Percentiles rank a stretch among this genome's conserved stretches.
phyloP scores from a whole-genome alignment of 2,888 invertebrate species.

The Lymantria monacha region DNA sequence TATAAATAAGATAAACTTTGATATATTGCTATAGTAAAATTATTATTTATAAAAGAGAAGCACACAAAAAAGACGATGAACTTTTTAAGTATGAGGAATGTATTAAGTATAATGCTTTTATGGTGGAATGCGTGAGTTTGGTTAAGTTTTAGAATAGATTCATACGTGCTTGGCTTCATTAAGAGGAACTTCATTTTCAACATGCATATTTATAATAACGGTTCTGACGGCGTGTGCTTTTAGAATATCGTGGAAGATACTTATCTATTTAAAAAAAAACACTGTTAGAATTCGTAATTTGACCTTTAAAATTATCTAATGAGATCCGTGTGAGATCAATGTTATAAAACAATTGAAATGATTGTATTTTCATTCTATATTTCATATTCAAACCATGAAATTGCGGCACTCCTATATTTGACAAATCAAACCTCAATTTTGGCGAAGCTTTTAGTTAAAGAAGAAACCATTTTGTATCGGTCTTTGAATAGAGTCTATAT shows the following conservation, averaged over 20 bases:
- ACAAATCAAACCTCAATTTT: too few relatives aligned
- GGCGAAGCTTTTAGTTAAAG: too few relatives aligned
- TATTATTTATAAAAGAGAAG: neutral
- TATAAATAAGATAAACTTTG: conserved; percentile 9
- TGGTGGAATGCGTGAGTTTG: conserved; percentile 8
- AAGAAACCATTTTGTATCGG: too few relatives aligned
- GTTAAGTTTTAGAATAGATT: conserved; percentile 17
- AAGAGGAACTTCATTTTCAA: conserved; percentile 5
- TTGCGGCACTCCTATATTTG: too few relatives aligned
- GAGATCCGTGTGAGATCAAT: too few relatives aligned
- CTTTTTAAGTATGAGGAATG: neutral
- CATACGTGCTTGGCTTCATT: conserved; percentile 15
- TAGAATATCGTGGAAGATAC: neutral
- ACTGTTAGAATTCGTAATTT: too few relatives aligned
- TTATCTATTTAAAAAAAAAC: too few relatives aligned
- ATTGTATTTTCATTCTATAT: too few relatives aligned
- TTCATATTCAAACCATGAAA: too few relatives aligned
- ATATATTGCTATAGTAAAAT: conserved; percentile 14
- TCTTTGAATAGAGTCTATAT: too few relatives aligned
- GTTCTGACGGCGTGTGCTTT: neutral
- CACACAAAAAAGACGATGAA: conserved; percentile 9
- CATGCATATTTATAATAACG: conserved; percentile 12
- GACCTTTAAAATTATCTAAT: too few relatives aligned
- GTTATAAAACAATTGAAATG: too few relatives aligned
- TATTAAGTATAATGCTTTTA: neutral